Evolutionary conservation across 2,797 vertebrate species (phyloP).

Genomic region (Arremon aurantiirostris): DNA sequence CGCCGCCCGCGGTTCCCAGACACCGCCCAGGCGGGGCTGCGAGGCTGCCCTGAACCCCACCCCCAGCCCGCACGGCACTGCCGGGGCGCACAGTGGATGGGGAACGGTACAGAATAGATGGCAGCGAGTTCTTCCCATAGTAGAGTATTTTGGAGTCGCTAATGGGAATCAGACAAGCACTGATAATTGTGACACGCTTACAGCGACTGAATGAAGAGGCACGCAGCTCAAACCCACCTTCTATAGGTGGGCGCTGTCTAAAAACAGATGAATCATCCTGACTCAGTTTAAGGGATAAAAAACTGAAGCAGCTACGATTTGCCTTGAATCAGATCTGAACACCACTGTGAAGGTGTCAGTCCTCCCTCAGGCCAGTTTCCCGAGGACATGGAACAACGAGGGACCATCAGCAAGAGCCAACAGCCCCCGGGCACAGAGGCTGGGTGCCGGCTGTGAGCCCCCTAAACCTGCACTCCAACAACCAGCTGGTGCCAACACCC

Average conservation of each 20-base stretch:
- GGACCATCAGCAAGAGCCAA: not conserved
- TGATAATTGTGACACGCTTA: not conserved
- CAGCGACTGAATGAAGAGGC: not conserved
- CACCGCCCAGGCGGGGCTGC: not conserved
- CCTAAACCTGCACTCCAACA: rapidly evolving
- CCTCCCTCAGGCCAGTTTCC: not conserved
- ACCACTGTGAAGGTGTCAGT: rapidly evolving
- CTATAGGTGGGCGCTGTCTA: not conserved
- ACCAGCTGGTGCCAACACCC: rapidly evolving
- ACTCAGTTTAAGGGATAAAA: not conserved
- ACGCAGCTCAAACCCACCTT: not conserved
- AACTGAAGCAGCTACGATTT: not conserved
- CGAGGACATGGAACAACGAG: rapidly evolving
- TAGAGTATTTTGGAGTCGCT: rapidly evolving
- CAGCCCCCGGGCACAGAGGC: rapidly evolving
- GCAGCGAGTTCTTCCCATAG: rapidly evolving
- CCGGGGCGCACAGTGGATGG: rapidly evolving
- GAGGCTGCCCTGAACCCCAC: rapidly evolving
- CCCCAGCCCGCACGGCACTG: rapidly evolving
- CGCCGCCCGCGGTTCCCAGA: not conserved
- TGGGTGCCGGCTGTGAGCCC: rapidly evolving
- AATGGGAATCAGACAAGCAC: not conserved
- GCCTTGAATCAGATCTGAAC: not conserved
- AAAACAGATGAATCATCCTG: not conserved
- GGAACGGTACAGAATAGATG: rapidly evolving